Evolutionary conservation across 2,113 vertebrate species (phyloP), one percentile per base, ranked within the genome.

Genomic region (Barbus barbus): DNA sequence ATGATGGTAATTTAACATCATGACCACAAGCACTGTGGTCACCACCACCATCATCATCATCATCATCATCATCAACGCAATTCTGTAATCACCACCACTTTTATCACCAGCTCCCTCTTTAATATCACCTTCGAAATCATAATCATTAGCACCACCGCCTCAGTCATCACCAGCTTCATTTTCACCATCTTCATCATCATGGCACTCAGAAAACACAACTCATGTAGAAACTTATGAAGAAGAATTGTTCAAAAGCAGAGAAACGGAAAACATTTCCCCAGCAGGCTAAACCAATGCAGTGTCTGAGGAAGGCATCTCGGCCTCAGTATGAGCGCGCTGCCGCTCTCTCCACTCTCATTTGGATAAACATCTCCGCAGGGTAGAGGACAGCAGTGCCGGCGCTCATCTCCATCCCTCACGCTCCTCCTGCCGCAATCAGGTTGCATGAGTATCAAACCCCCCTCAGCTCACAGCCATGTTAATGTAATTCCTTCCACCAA

Each of bases 281-380:
- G 79, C 46, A 81, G 63, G 46, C 63, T 71, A 31, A 79, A 44
- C 13, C 51, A 53, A 38, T 56, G 63, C 33, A 79, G 63, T 5
- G 31, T 22, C 60, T 36, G 74, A 53, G 9, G 31, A 71, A 53
- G 79, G 46, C 77, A 78, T 84, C 28, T 71, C 18, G 33, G 83
- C 67, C 63, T 84, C 60, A 24, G 83, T 84, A 56, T 22, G 75
- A 38, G 46, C 28, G 22, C 2, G 22, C 38, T 31, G 53, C 53
- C 13, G 36, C 26, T 81, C 16, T 60, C 48, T 76, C 77, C 33
- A 60, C 58, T 75, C 36, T 76, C 73, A 75, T 44, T 71, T 69
- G 79, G 79, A 69, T 65, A 53, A 86, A 86, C 33, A 78, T 85
- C 83, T 87, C 86, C 82, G 86, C 80, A 41, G 86, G 86, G 80